These are phyloP conservation scores for Echeneis naucrates DNA, from an alignment of 2,797 vertebrate genomes.

Conservation along the genomic window DNA sequence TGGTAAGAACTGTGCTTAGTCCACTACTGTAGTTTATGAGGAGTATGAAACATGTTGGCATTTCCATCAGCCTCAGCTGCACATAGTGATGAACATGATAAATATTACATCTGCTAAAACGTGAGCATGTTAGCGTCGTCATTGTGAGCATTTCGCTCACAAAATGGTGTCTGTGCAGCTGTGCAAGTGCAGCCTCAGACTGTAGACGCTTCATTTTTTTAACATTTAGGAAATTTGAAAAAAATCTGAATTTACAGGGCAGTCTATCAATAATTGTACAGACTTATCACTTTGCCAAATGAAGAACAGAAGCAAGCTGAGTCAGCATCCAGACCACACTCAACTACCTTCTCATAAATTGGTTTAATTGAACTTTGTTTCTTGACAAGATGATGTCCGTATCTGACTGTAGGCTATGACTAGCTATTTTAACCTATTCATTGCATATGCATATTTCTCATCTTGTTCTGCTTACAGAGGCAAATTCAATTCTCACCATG, in stretches of 20 bases:
- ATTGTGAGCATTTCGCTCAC: background rate
- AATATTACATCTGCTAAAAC: slow-evolving; percentile 9
- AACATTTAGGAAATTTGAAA: background rate
- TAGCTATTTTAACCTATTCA: slow-evolving; percentile 59
- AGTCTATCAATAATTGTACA: slow-evolving; percentile 3
- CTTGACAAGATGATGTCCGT: slow-evolving; percentile 26
- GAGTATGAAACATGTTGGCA: background rate
- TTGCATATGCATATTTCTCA: slow-evolving; percentile 65
- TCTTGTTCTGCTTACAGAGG: slow-evolving; percentile 63
- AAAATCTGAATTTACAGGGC: background rate
- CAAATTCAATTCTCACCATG: slow-evolving; percentile 63
- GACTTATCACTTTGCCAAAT: background rate
- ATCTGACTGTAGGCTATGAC: slow-evolving; percentile 14
- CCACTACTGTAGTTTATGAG: slow-evolving; percentile 1
- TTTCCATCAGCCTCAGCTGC: background rate
- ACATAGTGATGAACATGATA: background rate
- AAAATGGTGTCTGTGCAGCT: background rate
- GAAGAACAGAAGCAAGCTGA: background rate
- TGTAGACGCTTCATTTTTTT: background rate
- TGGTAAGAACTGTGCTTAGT: background rate
- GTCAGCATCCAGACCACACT: slow-evolving; percentile 11
- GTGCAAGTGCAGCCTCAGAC: background rate
- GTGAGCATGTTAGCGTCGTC: background rate
- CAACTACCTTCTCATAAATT: slow-evolving; percentile 9
- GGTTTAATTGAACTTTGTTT: slow-evolving; percentile 28